phyloP scores from a whole-genome alignment of 2,113 vertebrate species.

The Cariama cristata region DNA sequence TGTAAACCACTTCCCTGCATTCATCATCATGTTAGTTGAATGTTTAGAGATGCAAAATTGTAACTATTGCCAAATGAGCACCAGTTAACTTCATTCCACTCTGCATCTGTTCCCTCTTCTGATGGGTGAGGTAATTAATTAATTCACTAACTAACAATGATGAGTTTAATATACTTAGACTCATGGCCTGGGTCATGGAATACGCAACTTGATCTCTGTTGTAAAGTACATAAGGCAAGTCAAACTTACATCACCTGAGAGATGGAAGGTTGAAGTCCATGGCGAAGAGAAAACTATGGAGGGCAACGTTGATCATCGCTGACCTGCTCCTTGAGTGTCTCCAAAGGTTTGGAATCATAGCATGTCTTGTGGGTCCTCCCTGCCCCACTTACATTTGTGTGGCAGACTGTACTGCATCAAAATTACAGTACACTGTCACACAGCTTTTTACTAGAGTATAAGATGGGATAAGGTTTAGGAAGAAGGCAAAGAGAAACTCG shows the following conservation, averaged over 20 bases:
- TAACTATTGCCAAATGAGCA: not conserved
- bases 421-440: not conserved
- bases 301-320: not conserved
- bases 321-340: not conserved
- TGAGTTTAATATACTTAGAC: not conserved
- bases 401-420: not conserved
- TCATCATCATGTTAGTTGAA: not conserved
- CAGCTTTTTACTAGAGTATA: not conserved
- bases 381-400: not conserved
- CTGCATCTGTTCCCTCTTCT: not conserved
- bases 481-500: not conserved
- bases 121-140: not conserved
- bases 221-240: not conserved
- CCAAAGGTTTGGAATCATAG: not conserved
- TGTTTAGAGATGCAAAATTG: not conserved
- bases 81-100: not conserved
- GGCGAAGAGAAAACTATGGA: not conserved
- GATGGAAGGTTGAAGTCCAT: not conserved
- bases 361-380: not conserved
- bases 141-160: not conserved
- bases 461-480: not conserved
- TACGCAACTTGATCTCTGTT: not conserved
- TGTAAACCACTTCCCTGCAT: not conserved
- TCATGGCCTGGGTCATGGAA: not conserved
- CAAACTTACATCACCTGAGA: not conserved